A percentile compares a stretch with the other conserved stretches of the same genome.
These are phyloP conservation scores for Umimayanthus chanpuru DNA, from an alignment of 92 coral and sea anemone species.

Conservation along the genomic window DNA sequence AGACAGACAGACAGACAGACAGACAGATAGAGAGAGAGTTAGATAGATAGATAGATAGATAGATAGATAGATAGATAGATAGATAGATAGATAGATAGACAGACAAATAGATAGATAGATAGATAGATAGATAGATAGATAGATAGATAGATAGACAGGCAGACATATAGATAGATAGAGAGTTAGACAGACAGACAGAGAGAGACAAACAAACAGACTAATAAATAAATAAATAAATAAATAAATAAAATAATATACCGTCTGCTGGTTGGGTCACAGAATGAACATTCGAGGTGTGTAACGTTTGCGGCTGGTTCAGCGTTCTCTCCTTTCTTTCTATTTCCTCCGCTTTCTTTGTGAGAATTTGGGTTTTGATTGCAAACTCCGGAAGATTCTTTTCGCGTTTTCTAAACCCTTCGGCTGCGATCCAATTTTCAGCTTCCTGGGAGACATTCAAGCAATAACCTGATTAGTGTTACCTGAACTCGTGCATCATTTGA, in stretches of 20 bases:
- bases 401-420: conserved; percentile 63
- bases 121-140: no score
- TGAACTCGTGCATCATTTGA: no score
- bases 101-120: no score
- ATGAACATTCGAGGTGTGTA: conserved; percentile 23
- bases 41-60: no score
- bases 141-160: no score
- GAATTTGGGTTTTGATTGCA: conserved; percentile 77
- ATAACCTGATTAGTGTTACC: no score
- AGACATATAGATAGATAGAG: no score
- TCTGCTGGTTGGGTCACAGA: background rate
- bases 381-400: conserved; percentile 75
- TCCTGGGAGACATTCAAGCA: conserved; percentile 39
- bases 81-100: no score
- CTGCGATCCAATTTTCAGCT: conserved; percentile 69
- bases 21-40: no score
- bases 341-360: conserved; percentile 79
- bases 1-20: no score
- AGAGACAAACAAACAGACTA: background rate
- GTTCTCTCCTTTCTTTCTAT: conserved; percentile 63
- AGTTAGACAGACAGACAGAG: background rate
- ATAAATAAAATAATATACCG: background rate
- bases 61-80: no score
- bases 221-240: no score
- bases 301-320: conserved; percentile 54